Conservation (phyloP, 2,888 invertebrate genomes). For the Metacarcinus magister region DNA sequence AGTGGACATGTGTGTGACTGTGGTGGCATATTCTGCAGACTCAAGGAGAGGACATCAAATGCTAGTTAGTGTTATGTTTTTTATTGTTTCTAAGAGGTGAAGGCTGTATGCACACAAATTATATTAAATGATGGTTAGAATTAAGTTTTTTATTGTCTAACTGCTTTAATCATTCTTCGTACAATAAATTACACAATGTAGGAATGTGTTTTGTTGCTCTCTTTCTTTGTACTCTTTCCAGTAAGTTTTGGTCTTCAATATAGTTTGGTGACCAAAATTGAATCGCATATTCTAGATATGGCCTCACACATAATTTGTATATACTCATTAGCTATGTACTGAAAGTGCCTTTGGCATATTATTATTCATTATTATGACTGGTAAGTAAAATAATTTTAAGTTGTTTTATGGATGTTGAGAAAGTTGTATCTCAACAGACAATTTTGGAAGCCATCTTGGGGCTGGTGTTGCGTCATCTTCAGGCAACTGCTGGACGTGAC, state of each 20-base stretch:
- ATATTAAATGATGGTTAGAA: neutral
- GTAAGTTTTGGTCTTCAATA: too few relatives aligned
- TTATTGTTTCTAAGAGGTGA: neutral
- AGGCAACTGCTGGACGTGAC: slow-evolving; percentile 91
- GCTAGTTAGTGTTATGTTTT: slow-evolving; percentile 84
- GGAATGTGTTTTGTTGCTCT: too few relatives aligned
- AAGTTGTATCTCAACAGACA: slow-evolving; percentile 59
- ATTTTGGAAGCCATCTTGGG: slow-evolving; percentile 98
- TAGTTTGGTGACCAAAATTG: too few relatives aligned
- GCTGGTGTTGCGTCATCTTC: slow-evolving; percentile 96
- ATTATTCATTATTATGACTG: neutral
- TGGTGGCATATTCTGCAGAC: slow-evolving; percentile 98
- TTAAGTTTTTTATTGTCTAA: neutral
- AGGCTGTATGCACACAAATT: neutral
- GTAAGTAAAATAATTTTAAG: neutral
- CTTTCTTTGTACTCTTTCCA: too few relatives aligned
- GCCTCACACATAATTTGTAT: neutral
- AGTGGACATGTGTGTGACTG: slow-evolving; percentile 99
- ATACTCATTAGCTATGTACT: neutral
- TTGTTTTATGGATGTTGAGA: neutral
- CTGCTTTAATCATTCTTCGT: neutral
- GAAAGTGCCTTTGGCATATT: neutral
- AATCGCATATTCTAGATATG: too few relatives aligned
- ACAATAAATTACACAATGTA: too few relatives aligned
- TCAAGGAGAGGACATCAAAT: slow-evolving; percentile 89